Conservation (phyloP, 2,888 invertebrate genomes). For the Coremacera marginata region DNA sequence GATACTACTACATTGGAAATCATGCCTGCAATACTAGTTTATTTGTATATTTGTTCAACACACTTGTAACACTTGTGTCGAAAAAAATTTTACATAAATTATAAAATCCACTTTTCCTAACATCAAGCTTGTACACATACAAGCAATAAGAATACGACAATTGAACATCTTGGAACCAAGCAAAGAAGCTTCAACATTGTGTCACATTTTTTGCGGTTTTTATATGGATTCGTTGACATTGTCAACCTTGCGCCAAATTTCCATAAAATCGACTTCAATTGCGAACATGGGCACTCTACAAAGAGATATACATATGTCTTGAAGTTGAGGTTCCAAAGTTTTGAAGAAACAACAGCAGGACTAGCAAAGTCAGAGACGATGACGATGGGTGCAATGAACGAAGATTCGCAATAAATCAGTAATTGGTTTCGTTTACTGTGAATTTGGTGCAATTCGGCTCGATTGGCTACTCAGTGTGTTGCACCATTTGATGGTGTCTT, state of each 20-base stretch:
- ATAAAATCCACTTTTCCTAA: background rate
- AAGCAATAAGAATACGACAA: constrained; percentile 27
- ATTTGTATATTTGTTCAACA: background rate
- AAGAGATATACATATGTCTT: background rate
- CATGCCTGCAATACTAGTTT: background rate
- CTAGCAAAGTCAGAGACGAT: background rate
- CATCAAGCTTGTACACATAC: background rate
- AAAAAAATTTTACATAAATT: background rate
- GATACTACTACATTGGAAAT: background rate
- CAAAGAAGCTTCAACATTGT: constrained; percentile 24
- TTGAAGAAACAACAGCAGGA: background rate
- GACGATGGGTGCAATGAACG: background rate
- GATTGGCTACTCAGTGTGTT: background rate
- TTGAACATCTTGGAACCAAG: constrained; percentile 37
- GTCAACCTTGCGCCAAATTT: constrained; percentile 50
- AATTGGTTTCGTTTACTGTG: constrained; percentile 8
- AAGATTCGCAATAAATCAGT: constrained; percentile 27
- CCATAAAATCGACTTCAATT: constrained; percentile 38
- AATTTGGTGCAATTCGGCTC: constrained; percentile 16
- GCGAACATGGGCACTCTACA: constrained; percentile 6
- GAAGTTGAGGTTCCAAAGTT: background rate
- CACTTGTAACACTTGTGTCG: background rate
- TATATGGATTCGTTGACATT: constrained; percentile 41
- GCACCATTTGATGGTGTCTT: constrained; percentile 17
- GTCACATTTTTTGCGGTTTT: constrained; percentile 29